Evolutionary conservation across 2,888 invertebrate species (phyloP).

Genomic region (Phalera bucephala): DNA sequence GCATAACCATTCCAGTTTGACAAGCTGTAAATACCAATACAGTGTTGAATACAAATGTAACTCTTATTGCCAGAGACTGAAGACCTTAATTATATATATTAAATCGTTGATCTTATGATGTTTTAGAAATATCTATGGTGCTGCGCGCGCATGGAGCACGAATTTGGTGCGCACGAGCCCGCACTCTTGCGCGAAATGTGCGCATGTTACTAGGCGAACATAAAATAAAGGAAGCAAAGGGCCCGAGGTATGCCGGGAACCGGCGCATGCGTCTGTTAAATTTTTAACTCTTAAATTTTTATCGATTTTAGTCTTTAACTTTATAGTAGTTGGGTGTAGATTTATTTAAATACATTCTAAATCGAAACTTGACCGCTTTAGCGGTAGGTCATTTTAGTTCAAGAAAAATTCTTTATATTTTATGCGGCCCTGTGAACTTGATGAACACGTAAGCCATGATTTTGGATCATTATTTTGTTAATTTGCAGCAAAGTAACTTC

Average conservation of each 20-base stretch:
- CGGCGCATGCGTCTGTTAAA: constrained; percentile 26
- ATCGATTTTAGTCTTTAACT: constrained; percentile 19
- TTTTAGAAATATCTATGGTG: constrained; percentile 16
- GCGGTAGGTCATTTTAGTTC: constrained; percentile 4
- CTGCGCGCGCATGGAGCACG: constrained; percentile 65
- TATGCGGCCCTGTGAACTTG: constrained; percentile 61
- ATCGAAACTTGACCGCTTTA: constrained; percentile 11
- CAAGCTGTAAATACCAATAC: not conserved
- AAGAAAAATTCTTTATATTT: constrained; percentile 35
- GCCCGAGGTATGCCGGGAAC: constrained; percentile 12
- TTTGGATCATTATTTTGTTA: constrained; percentile 52
- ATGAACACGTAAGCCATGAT: constrained; percentile 72
- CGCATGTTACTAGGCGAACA: constrained; percentile 72
- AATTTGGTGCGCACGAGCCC: constrained; percentile 65
- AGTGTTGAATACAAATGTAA: too few species aligned
- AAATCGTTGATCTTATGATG: constrained; percentile 11
- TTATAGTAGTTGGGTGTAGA: constrained; percentile 6
- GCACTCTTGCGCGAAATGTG: constrained; percentile 80
- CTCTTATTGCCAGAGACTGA: too few species aligned
- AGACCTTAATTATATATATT: too few species aligned
- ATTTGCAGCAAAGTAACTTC: too few species aligned
- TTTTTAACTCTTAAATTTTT: not conserved
- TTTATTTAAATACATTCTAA: constrained; percentile 1
- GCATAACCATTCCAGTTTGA: not conserved
- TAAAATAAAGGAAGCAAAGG: constrained; percentile 19